phyloP scores from a whole-genome alignment of 2,113 vertebrate genomes.

The rat (Rattus norvegicus) region DNA sequence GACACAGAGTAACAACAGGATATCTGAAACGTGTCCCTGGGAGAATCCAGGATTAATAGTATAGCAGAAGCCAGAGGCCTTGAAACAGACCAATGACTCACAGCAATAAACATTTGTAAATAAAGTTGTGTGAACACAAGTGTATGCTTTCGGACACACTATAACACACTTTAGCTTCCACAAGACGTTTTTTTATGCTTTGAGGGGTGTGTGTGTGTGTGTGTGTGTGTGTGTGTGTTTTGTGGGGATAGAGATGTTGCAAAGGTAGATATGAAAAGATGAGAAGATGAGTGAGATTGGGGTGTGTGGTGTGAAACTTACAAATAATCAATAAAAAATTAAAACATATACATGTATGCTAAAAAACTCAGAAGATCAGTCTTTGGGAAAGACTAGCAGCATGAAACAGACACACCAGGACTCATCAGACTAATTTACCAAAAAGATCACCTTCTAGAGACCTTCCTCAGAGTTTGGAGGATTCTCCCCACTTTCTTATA shows the following conservation, averaged over 20 bases:
- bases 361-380: neutral
- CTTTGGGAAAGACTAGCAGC: neutral
- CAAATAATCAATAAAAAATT: too few species aligned
- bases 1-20: neutral
- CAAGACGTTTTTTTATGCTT: neutral
- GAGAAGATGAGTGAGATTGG: neutral
- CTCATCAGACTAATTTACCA: neutral
- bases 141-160: neutral
- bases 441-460: neutral
- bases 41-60: neutral
- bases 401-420: neutral
- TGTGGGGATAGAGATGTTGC: neutral
- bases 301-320: neutral
- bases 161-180: neutral
- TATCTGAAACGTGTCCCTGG: neutral
- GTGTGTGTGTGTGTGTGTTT: neutral
- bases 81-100: neutral
- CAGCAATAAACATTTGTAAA: neutral
- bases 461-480: neutral
- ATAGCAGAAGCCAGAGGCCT: neutral
- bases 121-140: neutral
- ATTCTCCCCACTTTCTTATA: neutral
- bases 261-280: neutral
- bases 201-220: neutral
- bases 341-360: neutral